A percentile compares a stretch with the other conserved stretches of the same genome.
Evolutionary conservation across 2,888 invertebrate species (phyloP).

Genomic region (Ophonus ardosiacus): DNA sequence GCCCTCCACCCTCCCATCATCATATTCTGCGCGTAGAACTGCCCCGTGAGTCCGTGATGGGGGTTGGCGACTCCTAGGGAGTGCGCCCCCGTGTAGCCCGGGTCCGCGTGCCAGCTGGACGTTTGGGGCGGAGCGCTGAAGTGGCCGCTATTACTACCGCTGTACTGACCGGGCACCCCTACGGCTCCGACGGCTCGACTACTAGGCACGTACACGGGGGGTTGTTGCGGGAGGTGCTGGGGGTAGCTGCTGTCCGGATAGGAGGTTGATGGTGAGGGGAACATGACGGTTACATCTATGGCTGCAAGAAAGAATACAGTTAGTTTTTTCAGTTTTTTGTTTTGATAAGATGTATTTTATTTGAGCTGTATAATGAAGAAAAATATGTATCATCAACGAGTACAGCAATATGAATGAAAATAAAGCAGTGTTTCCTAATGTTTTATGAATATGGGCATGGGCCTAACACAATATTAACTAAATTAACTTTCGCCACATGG

Average conservation of each 20-base stretch:
- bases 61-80: conserved; percentile 68
- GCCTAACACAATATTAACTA: no score
- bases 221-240: conserved; percentile 74
- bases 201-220: conserved; percentile 85
- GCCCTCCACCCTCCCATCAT: conserved; percentile 86
- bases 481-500: no score
- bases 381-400: no score
- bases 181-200: conserved; percentile 75
- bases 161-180: conserved; percentile 74
- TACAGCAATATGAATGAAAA: no score
- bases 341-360: no score
- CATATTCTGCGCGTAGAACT: conserved; percentile 89
- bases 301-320: conserved; percentile 27
- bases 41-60: conserved; percentile 75
- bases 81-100: conserved; percentile 51
- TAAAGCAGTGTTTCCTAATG: no score
- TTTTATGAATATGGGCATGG: no score
- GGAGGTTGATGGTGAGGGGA: conserved; percentile 72
- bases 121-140: conserved; percentile 69
- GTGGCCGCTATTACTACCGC: conserved; percentile 69
- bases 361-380: no score
- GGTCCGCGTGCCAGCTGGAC: conserved; percentile 73
- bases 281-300: conserved; percentile 70
- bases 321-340: background rate
- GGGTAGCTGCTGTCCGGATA: conserved; percentile 70